A percentile compares a stretch with the other conserved stretches of the same genome.
These are phyloP conservation scores for Marisa cornuarietis DNA, from an alignment of 1,140 invertebrate genomes.

Conservation along the genomic window DNA sequence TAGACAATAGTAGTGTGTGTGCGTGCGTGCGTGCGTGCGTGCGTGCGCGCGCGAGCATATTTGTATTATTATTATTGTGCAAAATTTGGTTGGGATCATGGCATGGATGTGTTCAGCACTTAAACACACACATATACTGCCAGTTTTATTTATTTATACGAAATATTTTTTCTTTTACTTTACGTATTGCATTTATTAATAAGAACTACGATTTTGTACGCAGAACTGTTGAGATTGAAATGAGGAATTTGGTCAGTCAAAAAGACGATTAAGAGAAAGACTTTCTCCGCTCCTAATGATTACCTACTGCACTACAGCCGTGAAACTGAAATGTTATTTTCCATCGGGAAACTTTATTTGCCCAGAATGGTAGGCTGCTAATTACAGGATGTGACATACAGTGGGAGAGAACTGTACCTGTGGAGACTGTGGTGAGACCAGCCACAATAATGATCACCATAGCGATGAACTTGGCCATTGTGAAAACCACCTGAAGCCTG, in stretches of 20 bases:
- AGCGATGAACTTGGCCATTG: constrained; percentile 78
- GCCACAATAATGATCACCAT: constrained; percentile 73
- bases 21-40: neutral
- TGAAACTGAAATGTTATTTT: too few relatives aligned
- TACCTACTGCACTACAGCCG: too few relatives aligned
- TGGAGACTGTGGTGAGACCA: constrained; percentile 77
- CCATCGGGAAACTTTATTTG: too few relatives aligned
- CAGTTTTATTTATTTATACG: neutral
- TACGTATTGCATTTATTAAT: neutral
- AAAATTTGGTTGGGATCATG: neutral
- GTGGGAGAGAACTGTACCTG: constrained; percentile 67
- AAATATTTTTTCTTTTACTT: neutral
- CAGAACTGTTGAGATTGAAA: too few relatives aligned
- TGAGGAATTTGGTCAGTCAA: too few relatives aligned
- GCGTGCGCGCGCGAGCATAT: too few relatives aligned
- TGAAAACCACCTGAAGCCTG: constrained; percentile 87
- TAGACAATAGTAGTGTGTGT: too few relatives aligned
- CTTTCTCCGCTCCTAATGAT: too few relatives aligned
- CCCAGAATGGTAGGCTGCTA: too few relatives aligned
- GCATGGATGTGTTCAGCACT: neutral
- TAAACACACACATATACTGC: neutral
- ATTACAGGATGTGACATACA: neutral
- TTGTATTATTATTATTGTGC: neutral
- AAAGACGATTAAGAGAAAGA: too few relatives aligned
- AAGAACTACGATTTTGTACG: too few relatives aligned